Conservation (phyloP, 1,140 invertebrate genomes). For the Zaprionus africanus region DNA sequence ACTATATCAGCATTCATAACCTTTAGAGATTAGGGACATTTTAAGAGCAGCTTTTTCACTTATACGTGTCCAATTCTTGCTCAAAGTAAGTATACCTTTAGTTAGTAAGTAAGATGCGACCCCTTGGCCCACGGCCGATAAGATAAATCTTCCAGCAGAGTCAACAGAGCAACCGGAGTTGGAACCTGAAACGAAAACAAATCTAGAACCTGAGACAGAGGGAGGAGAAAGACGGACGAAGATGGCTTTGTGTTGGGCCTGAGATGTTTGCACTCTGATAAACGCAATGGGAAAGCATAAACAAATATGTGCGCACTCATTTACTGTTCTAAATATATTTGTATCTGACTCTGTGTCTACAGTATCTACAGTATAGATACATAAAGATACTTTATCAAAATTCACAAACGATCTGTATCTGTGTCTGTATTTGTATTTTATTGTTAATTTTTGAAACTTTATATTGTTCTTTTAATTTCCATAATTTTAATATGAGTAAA, state of each 20-base stretch:
- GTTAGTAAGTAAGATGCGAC: not conserved
- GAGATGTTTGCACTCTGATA: conserved; percentile 69
- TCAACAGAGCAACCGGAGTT: conserved; percentile 4
- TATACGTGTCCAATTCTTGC: not conserved
- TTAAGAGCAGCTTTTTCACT: too few relatives aligned
- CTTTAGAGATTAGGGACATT: too few relatives aligned
- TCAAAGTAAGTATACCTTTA: not conserved
- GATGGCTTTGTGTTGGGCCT: not conserved
- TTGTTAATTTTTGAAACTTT: not conserved
- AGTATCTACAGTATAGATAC: too few relatives aligned
- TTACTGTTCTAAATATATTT: conserved; percentile 30
- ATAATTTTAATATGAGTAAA: too few relatives aligned
- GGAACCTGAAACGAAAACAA: not conserved
- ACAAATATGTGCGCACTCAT: conserved; percentile 63
- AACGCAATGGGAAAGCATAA: conserved; percentile 65
- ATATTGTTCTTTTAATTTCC: not conserved
- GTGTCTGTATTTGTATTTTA: conserved; percentile 20
- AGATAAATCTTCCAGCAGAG: conserved; percentile 42
- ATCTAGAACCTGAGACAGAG: not conserved
- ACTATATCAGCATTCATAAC: too few relatives aligned
- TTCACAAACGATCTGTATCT: not conserved
- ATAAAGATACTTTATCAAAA: too few relatives aligned
- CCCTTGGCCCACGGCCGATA: conserved; percentile 34
- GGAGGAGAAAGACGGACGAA: not conserved
- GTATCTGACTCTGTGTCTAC: conserved; percentile 11